Evolutionary conservation across 1,140 invertebrate species (phyloP).

Genomic region (Halesus radiatus): DNA sequence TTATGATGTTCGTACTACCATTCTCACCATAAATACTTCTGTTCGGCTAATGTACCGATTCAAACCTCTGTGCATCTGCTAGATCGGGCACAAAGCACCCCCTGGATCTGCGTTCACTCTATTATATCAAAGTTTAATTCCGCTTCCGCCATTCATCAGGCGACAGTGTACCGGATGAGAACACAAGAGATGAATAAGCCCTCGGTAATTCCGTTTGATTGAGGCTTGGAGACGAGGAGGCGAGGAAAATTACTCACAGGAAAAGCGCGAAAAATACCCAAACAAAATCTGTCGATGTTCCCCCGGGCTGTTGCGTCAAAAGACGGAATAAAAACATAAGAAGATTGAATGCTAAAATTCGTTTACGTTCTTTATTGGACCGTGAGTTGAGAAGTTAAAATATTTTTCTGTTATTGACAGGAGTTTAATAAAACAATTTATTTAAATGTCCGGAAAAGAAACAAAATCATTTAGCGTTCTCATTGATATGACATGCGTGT

Average conservation of each 20-base stretch:
- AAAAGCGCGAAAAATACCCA: slow-evolving; percentile 9
- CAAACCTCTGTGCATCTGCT: too few relatives aligned
- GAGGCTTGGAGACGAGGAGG: slow-evolving; percentile 36
- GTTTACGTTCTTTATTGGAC: not conserved
- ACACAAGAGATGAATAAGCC: slow-evolving; percentile 41
- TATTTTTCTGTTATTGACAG: not conserved
- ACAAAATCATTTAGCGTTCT: too few relatives aligned
- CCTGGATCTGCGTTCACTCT: slow-evolving; percentile 10
- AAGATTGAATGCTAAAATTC: slow-evolving; percentile 11
- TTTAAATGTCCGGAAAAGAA: not conserved
- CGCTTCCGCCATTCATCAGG: slow-evolving; percentile 43
- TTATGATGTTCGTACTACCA: too few relatives aligned
- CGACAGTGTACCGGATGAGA: slow-evolving; percentile 39
- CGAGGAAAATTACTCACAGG: slow-evolving; percentile 43
- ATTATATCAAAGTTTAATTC: slow-evolving; percentile 37
- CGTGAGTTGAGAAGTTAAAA: not conserved
- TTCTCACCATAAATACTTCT: too few relatives aligned
- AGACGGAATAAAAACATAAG: not conserved
- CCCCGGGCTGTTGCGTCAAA: not conserved
- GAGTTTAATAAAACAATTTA: not conserved
- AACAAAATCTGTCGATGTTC: slow-evolving; percentile 13
- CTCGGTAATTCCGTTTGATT: slow-evolving; percentile 52
- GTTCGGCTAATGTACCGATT: too few relatives aligned
- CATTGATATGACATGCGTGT: too few relatives aligned
- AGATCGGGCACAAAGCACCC: not conserved